These are phyloP conservation scores for Caiman crocodilus DNA, from an alignment of 2,797 vertebrate genomes.

Conservation along the genomic window DNA sequence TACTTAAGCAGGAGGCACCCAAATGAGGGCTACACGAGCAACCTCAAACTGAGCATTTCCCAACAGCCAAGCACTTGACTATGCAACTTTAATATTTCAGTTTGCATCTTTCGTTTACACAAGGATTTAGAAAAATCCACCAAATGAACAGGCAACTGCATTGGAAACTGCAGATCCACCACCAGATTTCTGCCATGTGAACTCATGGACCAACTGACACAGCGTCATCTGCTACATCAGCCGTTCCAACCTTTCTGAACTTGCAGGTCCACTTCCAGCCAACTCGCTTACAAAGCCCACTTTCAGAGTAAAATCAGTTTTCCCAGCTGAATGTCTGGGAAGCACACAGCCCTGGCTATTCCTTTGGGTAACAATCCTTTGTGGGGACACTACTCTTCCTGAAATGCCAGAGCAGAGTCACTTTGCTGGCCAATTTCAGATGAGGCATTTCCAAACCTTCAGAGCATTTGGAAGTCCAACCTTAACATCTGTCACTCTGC, in stretches of 20 bases:
- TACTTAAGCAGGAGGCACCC: background rate
- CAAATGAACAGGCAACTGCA: rapidly evolving
- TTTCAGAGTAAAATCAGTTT: no score
- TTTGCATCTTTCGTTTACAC: no score
- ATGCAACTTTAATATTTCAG: background rate
- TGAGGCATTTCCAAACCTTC: constrained; percentile 39
- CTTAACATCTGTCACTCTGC: no score
- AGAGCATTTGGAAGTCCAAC: no score
- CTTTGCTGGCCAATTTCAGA: constrained; percentile 60
- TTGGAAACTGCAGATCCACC: background rate
- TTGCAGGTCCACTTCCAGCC: no score
- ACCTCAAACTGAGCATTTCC: background rate
- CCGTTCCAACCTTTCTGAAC: no score
- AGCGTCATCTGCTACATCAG: constrained; percentile 22
- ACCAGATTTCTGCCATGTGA: background rate
- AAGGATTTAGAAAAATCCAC: no score
- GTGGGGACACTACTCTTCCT: no score
- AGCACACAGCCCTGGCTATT: no score
- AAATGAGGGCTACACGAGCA: background rate
- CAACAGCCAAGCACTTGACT: background rate
- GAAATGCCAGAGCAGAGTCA: background rate
- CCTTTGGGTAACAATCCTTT: no score
- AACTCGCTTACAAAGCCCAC: no score
- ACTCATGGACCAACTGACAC: background rate
- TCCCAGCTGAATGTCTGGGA: no score